Percentiles rank a stretch among this genome's conserved stretches.
Evolutionary conservation across 2,113 vertebrate species (phyloP).

Genomic region (Equus quagga): DNA sequence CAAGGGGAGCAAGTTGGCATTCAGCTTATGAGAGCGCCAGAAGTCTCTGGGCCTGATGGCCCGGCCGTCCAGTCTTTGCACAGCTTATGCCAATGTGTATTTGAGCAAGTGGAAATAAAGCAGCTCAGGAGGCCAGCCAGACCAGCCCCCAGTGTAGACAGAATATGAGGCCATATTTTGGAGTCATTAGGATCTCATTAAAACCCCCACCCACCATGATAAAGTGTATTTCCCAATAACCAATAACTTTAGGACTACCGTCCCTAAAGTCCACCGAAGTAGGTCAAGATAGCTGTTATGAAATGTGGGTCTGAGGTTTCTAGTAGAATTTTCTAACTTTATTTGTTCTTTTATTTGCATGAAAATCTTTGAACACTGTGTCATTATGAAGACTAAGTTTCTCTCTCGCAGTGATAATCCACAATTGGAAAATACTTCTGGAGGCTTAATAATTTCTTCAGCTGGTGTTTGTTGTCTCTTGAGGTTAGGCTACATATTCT

Average conservation of each 20-base stretch:
- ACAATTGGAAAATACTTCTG: not conserved
- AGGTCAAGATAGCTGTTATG: not conserved
- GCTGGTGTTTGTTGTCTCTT: not conserved
- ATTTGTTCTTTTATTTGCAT: not conserved
- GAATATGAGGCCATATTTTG: not conserved
- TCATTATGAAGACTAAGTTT: not conserved
- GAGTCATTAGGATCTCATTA: not conserved
- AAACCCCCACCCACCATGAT: not conserved
- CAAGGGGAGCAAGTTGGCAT: not conserved
- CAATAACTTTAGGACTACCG: too few species aligned
- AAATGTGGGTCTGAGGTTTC: not conserved
- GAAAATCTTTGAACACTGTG: constrained; percentile 2
- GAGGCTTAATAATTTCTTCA: not conserved
- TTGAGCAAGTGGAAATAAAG: not conserved
- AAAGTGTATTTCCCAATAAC: not conserved
- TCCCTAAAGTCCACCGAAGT: not conserved
- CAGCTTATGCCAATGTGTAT: not conserved
- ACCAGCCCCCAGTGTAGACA: not conserved
- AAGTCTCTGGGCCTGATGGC: not conserved
- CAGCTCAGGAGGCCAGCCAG: not conserved
- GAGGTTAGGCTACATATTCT: not conserved
- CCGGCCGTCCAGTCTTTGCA: not conserved
- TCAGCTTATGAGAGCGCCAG: not conserved
- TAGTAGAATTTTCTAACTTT: not conserved
- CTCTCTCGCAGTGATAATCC: not conserved